Evolutionary conservation across 2,113 vertebrate species (phyloP), one percentile per base, ranked within the genome.

Genomic region (Scophthalmus maximus): DNA sequence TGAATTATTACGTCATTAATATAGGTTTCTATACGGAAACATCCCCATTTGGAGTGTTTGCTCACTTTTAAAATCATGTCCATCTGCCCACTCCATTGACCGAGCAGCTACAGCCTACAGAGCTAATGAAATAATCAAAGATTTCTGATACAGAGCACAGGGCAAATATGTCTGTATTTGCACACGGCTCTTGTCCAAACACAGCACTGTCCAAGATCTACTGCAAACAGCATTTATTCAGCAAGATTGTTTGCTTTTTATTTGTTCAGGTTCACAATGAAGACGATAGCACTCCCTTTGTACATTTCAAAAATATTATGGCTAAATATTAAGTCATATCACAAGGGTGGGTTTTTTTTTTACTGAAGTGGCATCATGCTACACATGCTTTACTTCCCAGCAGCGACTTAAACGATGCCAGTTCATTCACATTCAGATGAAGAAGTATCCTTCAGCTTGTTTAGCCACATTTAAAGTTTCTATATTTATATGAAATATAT

Each of bases 121-220:
- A 80, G 81, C 73, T 84, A 87, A 90, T 79, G 61, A 86, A 84
- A 85, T 86, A 84, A 89, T 90, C 83, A 51, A 88, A 87, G 83
- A 87, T 87, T 86, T 88, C 83, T 88, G 87, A 89, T 88, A 88
- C 49, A 70, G 76, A 32, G 62, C 76, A 32, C 81, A 86, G 81
- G 57, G 63, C 69, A 89, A 82, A 87, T 73, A 80, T 4, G 27
- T 73, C 67, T 71, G 47, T 86, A 68, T 91, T 90, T 87, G 67
- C 75, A 81, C 81, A 77, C 64, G 51, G 61, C 83, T 57, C 29
- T 23, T 74, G 23, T 75, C 63, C 88, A 92, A 91, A 91, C 60
- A 88, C 65, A 51, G 64, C 72, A 52, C 53, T 72, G 75, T 79
- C 81, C 20, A 68, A 76, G 78, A 84, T 57, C 78, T 72, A 66